Conservation (phyloP, 2,888 invertebrate species). For the Apodemia zela region DNA sequence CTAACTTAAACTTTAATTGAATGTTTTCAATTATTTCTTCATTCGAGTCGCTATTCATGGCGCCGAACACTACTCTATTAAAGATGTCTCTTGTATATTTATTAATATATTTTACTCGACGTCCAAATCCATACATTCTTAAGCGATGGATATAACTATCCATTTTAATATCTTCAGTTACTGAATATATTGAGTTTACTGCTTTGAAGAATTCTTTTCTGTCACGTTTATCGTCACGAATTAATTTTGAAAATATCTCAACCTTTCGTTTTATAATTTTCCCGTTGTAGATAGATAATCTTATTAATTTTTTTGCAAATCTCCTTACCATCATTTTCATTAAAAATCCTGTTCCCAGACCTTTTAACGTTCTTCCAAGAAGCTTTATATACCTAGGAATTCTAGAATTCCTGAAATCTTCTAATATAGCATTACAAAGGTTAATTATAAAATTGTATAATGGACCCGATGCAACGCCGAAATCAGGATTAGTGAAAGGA, state of each 20-base stretch:
- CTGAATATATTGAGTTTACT: conserved; percentile 47
- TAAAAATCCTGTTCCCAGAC: conserved; percentile 38
- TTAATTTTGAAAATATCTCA: conserved; percentile 38
- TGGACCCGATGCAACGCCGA: conserved; percentile 37
- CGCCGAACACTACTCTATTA: conserved; percentile 41
- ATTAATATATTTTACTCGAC: conserved; percentile 37
- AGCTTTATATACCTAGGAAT: conserved; percentile 44
- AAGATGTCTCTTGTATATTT: conserved; percentile 44
- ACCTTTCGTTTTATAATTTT: conserved; percentile 39
- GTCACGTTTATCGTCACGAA: conserved; percentile 40
- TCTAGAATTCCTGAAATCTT: conserved; percentile 37
- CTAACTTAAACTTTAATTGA: conserved; percentile 44
- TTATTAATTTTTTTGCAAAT: conserved; percentile 41
- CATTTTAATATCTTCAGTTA: conserved; percentile 41
- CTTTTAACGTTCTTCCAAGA: conserved; percentile 41
- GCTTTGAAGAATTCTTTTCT: conserved; percentile 44
- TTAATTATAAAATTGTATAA: conserved; percentile 50
- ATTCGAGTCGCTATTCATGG: conserved; percentile 38
- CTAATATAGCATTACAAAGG: conserved; percentile 45
- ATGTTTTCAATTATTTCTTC: conserved; percentile 36
- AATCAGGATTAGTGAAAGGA: background rate
- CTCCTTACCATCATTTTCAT: conserved; percentile 41
- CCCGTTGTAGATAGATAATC: conserved; percentile 39
- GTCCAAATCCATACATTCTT: conserved; percentile 42
- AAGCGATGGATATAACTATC: conserved; percentile 52